phyloP scores from a whole-genome alignment of 2,797 vertebrate species.

The Heteromormyrus szaboi region DNA sequence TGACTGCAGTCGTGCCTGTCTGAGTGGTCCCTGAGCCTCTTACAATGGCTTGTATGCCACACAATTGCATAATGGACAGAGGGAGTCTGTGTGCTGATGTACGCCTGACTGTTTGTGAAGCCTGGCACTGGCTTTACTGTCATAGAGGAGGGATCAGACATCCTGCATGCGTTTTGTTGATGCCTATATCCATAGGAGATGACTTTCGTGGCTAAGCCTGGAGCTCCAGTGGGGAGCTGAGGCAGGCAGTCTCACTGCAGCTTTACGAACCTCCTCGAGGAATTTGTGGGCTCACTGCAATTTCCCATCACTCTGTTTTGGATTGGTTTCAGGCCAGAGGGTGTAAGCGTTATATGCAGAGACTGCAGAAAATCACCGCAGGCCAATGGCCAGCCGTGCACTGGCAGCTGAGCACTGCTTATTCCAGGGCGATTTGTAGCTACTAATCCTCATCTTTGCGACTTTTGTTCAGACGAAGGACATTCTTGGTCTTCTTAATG shows the following conservation, averaged over 20 bases:
- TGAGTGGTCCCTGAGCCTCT: not conserved
- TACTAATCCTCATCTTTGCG: not conserved
- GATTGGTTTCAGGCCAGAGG: not conserved
- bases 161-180: not conserved
- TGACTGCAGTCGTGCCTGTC: not conserved
- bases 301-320: slow-evolving; percentile 20
- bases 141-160: not conserved
- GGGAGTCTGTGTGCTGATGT: not conserved
- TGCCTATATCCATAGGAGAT: not conserved
- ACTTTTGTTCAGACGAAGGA: not conserved
- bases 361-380: not conserved
- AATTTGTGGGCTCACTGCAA: not conserved
- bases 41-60: not conserved
- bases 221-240: not conserved
- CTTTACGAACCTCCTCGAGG: not conserved
- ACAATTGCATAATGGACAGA: not conserved
- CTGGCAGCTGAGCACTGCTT: not conserved
- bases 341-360: not conserved
- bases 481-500: not conserved
- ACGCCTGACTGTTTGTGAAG: not conserved
- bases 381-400: not conserved
- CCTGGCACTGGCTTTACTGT: not conserved
- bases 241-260: not conserved
- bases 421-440: not conserved
- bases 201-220: not conserved